phyloP scores from a whole-genome alignment of 2,797 vertebrate genomes.

The Spinus olivaceus region DNA sequence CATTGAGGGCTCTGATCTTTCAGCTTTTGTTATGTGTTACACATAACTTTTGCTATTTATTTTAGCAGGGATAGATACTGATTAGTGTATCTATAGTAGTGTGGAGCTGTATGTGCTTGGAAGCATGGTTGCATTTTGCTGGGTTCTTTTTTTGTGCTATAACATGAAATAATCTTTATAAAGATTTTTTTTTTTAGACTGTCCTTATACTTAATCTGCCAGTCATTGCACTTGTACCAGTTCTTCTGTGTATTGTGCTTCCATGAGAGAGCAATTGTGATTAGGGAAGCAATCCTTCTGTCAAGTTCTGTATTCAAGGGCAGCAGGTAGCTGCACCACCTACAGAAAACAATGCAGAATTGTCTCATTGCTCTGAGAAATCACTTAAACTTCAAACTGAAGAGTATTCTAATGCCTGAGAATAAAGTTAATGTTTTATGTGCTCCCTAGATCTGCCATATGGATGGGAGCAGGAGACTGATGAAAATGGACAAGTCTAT shows the following conservation, averaged over 20 bases:
- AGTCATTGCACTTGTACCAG: background rate
- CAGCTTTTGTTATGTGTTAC: background rate
- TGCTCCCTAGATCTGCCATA: conserved; percentile 88
- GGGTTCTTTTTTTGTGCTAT: background rate
- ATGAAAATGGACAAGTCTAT: conserved; percentile 90
- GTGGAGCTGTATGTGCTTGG: background rate
- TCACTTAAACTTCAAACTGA: background rate
- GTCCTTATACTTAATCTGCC: background rate
- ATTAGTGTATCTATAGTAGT: background rate
- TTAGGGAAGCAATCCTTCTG: background rate
- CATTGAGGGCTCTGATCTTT: background rate
- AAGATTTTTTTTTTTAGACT: background rate
- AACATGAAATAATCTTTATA: background rate
- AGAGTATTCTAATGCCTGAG: background rate
- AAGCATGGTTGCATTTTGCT: background rate
- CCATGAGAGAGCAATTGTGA: background rate
- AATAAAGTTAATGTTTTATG: background rate
- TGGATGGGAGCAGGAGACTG: conserved; percentile 96
- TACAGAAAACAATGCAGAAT: background rate
- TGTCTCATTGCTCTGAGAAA: background rate
- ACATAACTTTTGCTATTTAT: background rate
- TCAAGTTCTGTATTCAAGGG: background rate
- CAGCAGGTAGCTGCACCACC: background rate
- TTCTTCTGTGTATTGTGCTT: background rate
- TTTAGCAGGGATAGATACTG: background rate